These are phyloP conservation scores for Dipodomys spectabilis DNA, from an alignment of 2,113 vertebrate species.

Conservation along the genomic window DNA sequence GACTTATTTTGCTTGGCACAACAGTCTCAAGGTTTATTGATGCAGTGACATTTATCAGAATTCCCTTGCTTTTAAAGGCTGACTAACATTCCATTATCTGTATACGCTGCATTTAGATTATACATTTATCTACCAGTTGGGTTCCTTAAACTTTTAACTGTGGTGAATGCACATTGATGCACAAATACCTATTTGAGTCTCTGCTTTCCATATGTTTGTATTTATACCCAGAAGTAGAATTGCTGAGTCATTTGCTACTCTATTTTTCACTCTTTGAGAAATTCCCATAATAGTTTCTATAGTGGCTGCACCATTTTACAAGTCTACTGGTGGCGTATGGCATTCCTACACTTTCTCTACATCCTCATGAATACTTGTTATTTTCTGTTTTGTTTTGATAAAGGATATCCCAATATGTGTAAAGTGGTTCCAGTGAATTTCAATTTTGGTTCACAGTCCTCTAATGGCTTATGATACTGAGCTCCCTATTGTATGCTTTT, in stretches of 20 bases:
- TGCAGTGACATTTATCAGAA: neutral
- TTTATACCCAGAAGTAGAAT: neutral
- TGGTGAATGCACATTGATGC: neutral
- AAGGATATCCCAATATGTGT: neutral
- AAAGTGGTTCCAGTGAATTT: neutral
- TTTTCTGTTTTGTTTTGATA: neutral
- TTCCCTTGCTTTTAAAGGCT: neutral
- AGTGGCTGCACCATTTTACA: neutral
- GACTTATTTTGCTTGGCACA: neutral
- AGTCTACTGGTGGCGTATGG: neutral
- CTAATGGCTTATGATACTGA: neutral
- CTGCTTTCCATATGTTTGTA: neutral
- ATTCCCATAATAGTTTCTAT: neutral
- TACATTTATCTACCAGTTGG: neutral
- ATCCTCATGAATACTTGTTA: neutral
- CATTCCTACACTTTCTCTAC: neutral
- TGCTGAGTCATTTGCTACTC: neutral
- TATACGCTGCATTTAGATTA: neutral
- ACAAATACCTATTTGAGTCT: neutral
- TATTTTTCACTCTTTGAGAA: neutral
- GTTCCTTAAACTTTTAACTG: neutral
- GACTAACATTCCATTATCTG: neutral
- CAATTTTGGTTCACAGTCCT: constrained; percentile 23
- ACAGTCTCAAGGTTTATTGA: neutral
- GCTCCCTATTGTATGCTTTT: neutral